A percentile compares a stretch with the other conserved stretches of the same genome.
These are phyloP conservation scores for Eremobia ochroleuca DNA, from an alignment of 2,888 invertebrate species.

Conservation along the genomic window DNA sequence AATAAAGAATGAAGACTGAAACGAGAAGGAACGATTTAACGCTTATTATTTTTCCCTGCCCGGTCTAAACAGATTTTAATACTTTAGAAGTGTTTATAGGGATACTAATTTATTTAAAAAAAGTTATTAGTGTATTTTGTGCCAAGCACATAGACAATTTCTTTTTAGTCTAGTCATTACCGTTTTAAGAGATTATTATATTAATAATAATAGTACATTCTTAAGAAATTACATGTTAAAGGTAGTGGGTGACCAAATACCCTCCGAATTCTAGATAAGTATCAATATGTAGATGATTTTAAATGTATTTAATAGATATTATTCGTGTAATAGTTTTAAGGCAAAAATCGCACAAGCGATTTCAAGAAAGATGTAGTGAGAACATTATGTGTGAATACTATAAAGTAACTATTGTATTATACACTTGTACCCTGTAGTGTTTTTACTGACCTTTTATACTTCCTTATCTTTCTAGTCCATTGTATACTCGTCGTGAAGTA, in stretches of 20 bases:
- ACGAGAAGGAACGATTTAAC: conserved; percentile 41
- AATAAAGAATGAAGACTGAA: conserved; percentile 80
- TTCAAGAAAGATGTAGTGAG: conserved; percentile 88
- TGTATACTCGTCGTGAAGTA: conserved; percentile 66
- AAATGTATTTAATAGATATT: conserved; percentile 70
- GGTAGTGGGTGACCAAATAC: conserved; percentile 79
- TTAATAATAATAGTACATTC: conserved; percentile 49
- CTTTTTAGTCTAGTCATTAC: conserved; percentile 72
- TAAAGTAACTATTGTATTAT: conserved; percentile 80
- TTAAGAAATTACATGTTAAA: conserved; percentile 63
- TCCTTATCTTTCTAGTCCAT: conserved; percentile 79
- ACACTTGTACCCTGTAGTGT: conserved; percentile 86
- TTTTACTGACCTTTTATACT: conserved; percentile 89
- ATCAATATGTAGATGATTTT: conserved; percentile 66
- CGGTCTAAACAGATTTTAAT: conserved; percentile 74
- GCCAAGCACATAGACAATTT: conserved; percentile 78
- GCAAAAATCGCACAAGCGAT: conserved; percentile 73
- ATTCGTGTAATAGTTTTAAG: conserved; percentile 57
- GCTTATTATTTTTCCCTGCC: conserved; percentile 63
- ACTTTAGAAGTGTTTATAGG: conserved; percentile 66
- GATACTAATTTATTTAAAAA: conserved; percentile 61
- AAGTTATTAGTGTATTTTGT: conserved; percentile 70
- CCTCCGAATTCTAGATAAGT: conserved; percentile 84
- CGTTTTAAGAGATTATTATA: conserved; percentile 63
- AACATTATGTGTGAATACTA: conserved; percentile 76